These are phyloP conservation scores for Notodonta dromedarius DNA, from an alignment of 2,888 invertebrate genomes.

Conservation along the genomic window DNA sequence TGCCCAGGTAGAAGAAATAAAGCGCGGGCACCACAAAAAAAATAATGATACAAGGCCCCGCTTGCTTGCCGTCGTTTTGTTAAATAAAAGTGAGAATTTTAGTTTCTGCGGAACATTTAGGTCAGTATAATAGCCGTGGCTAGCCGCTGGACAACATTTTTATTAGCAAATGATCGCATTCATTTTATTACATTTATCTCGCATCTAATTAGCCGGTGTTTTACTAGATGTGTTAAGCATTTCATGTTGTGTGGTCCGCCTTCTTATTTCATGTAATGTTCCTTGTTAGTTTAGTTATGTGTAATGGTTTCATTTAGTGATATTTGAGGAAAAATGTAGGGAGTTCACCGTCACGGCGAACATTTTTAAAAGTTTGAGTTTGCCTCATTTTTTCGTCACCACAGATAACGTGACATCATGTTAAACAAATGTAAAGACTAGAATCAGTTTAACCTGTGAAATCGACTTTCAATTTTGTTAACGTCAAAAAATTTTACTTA, in stretches of 20 bases:
- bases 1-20: constrained; percentile 67
- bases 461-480: constrained; percentile 29
- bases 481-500: constrained; percentile 23
- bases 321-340: constrained; percentile 27
- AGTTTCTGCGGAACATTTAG: constrained; percentile 34
- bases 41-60: constrained; percentile 51
- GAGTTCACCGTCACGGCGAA: constrained; percentile 18
- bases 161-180: constrained; percentile 41
- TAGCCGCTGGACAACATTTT: constrained; percentile 25
- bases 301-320: not conserved
- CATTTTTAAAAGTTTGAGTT: no score
- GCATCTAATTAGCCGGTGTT: constrained; percentile 44
- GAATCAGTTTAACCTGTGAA: constrained; percentile 41
- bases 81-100: constrained; percentile 41
- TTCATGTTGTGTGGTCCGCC: constrained; percentile 20
- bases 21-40: constrained; percentile 55
- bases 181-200: constrained; percentile 43
- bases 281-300: not conserved
- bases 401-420: constrained; percentile 40
- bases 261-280: not conserved
- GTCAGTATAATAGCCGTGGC: constrained; percentile 20
- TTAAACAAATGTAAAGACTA: constrained; percentile 36
- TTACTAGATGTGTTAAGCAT: constrained; percentile 40
- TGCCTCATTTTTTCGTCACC: constrained; percentile 32
- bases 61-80: constrained; percentile 51